Percentiles rank a stretch among this genome's conserved stretches.
Evolutionary conservation across 2,888 invertebrate species (phyloP).

Genomic region (Metellina segmentata): DNA sequence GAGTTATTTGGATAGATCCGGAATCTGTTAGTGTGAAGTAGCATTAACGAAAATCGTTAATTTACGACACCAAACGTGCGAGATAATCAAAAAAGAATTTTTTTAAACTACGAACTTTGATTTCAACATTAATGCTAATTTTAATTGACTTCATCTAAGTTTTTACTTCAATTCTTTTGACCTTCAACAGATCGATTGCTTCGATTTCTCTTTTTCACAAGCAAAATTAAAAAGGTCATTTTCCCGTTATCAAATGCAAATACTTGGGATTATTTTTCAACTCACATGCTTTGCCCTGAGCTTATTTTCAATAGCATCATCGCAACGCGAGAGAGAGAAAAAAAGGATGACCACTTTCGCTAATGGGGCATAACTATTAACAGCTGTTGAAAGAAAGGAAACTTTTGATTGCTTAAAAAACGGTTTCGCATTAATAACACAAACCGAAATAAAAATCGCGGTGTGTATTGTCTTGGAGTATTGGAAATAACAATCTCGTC

Average conservation of each 20-base stretch:
- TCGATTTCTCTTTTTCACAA: neutral
- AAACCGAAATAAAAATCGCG: neutral
- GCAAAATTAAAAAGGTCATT: neutral
- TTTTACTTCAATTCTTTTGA: neutral
- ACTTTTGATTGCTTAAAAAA: slow-evolving; percentile 10
- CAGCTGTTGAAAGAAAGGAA: neutral
- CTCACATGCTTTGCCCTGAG: neutral
- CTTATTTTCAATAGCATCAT: neutral
- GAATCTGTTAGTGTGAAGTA: no score
- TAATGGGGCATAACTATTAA: slow-evolving; percentile 32
- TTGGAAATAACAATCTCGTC: slow-evolving; percentile 26
- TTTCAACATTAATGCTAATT: neutral
- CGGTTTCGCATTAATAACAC: neutral
- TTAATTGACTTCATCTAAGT: neutral
- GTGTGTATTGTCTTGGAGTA: neutral
- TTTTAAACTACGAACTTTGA: neutral
- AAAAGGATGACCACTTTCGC: neutral
- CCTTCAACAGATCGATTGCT: neutral
- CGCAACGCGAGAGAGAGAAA: neutral
- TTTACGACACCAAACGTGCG: no score
- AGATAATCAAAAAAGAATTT: neutral
- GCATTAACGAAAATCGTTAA: no score
- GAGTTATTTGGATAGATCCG: no score
- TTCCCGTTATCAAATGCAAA: neutral
- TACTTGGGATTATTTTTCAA: neutral